phyloP scores from a whole-genome alignment of 2,888 invertebrate genomes.

The Amphipoea lucens region DNA sequence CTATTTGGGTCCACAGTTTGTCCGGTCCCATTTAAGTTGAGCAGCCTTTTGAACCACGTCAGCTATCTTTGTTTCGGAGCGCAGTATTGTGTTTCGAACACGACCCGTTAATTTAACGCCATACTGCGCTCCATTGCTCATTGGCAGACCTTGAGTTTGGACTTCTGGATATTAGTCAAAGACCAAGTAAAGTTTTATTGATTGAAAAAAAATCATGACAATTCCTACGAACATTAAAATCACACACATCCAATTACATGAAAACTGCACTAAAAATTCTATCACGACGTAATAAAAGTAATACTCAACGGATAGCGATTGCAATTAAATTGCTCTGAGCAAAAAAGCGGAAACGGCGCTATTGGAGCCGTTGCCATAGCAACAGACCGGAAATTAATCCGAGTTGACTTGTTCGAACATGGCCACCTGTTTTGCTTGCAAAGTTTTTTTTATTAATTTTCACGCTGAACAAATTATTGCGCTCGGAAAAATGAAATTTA shows the following conservation, averaged over 20 bases:
- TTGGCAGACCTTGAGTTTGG: too few relatives aligned
- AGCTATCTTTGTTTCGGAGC: too few relatives aligned
- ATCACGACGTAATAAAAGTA: constrained; percentile 51
- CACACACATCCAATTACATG: constrained; percentile 18
- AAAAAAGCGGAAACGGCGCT: constrained; percentile 65
- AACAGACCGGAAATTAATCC: constrained; percentile 76
- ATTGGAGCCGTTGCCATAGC: constrained; percentile 67
- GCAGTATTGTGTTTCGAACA: too few relatives aligned
- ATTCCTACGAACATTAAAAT: not conserved
- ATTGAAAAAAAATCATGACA: not conserved
- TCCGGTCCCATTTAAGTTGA: too few relatives aligned
- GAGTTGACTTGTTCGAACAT: constrained; percentile 68
- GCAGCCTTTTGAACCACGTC: too few relatives aligned
- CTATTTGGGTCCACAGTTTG: too few relatives aligned
- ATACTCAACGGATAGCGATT: constrained; percentile 55
- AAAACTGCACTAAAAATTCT: constrained; percentile 27
- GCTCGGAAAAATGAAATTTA: constrained; percentile 19
- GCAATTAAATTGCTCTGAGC: constrained; percentile 69
- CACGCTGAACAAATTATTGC: constrained; percentile 50
- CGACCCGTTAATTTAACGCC: too few relatives aligned
- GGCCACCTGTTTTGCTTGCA: constrained; percentile 65
- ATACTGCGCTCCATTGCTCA: too few relatives aligned
- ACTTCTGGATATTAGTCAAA: too few relatives aligned
- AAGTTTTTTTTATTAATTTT: constrained; percentile 60
- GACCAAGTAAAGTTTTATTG: not conserved